Percentiles rank a stretch among this genome's conserved stretches.
phyloP scores from a whole-genome alignment of 1,140 invertebrate species.

The Brachionus rubens region DNA sequence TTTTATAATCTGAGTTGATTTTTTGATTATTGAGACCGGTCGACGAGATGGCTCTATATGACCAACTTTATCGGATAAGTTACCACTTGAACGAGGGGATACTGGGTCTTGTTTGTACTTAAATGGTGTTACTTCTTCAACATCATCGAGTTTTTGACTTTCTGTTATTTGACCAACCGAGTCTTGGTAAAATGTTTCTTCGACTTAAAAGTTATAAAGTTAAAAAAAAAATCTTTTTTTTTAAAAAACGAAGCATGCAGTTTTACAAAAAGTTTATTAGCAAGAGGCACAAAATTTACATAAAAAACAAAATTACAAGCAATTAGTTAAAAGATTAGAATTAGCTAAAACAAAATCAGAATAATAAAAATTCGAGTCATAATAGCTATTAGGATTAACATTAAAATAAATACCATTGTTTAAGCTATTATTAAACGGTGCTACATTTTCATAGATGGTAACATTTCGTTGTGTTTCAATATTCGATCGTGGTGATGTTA shows the following conservation, averaged over 20 bases:
- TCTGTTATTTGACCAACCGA: conserved; percentile 20
- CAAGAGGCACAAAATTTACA: not conserved
- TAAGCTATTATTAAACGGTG: not conserved
- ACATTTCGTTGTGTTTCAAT: not conserved
- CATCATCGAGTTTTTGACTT: not conserved
- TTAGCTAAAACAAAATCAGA: not conserved
- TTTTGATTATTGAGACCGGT: conserved; percentile 21
- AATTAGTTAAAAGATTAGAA: not conserved
- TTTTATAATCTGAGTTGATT: not conserved
- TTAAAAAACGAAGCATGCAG: not conserved
- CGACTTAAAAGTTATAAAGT: not conserved
- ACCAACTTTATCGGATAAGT: conserved; percentile 9
- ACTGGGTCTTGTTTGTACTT: not conserved
- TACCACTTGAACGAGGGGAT: not conserved
- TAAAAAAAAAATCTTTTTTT: not conserved
- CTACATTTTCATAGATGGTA: not conserved
- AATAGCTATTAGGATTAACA: not conserved
- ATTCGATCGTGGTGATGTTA: not conserved
- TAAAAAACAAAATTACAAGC: not conserved
- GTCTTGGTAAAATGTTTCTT: conserved; percentile 2
- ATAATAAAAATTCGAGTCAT: no score
- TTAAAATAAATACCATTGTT: conserved; percentile 44
- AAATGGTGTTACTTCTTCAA: not conserved
- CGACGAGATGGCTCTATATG: not conserved
- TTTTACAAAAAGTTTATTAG: not conserved